Conservation (phyloP, 2,888 invertebrate species). For the Ophion obscuratus region DNA sequence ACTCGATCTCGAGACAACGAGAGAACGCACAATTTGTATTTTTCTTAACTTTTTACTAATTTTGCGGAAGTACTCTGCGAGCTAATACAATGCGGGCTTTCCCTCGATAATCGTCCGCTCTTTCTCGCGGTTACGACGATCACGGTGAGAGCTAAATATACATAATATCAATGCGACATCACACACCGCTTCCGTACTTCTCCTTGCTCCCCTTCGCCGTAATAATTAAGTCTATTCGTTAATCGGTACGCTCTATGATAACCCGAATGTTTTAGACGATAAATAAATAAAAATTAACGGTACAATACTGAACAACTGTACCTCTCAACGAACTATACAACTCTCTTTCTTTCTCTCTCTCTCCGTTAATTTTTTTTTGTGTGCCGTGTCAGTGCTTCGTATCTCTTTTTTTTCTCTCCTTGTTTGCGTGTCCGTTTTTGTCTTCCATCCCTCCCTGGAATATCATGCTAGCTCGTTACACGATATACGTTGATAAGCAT, state of each 20-base stretch:
- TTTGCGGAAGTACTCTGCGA: not conserved
- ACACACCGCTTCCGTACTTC: constrained; percentile 31
- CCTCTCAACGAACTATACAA: constrained; percentile 51
- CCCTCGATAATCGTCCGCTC: not conserved
- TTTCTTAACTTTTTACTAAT: not conserved
- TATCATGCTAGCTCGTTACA: constrained; percentile 8
- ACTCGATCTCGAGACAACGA: constrained; percentile 12
- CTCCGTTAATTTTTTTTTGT: not conserved
- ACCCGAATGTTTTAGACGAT: constrained; percentile 40
- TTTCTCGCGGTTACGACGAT: not conserved
- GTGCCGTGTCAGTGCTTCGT: not conserved
- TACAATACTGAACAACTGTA: constrained; percentile 53
- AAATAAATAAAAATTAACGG: constrained; percentile 54
- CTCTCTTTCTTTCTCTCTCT: constrained; percentile 3
- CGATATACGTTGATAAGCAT: constrained; percentile 48
- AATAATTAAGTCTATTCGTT: constrained; percentile 46
- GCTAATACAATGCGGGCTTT: not conserved
- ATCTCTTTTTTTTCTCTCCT: not conserved
- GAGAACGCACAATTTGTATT: constrained; percentile 49
- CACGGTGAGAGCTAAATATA: constrained; percentile 15
- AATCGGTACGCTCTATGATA: constrained; percentile 36
- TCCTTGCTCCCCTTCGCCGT: not conserved
- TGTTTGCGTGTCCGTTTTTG: not conserved
- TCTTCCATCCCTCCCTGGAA: constrained; percentile 1
- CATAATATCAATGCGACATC: constrained; percentile 44